Evolutionary conservation across 2,113 vertebrate species (phyloP).

Genomic region (Gobio gobio): DNA sequence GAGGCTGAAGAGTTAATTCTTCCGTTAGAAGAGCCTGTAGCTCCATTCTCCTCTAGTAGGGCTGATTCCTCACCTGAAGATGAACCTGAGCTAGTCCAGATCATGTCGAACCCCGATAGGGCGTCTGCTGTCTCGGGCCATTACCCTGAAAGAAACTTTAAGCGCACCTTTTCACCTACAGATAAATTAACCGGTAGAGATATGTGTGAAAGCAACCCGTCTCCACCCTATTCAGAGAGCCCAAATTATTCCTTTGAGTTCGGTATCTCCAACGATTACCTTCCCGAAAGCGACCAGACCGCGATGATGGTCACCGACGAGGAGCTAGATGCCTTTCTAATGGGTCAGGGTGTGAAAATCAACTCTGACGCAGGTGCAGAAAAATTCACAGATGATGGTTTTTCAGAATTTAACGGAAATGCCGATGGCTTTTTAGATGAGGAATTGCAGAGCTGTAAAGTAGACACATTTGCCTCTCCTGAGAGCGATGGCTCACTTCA

Average conservation of each 20-base stretch:
- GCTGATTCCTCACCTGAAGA: slow-evolving; percentile 43
- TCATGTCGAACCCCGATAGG: slow-evolving; percentile 42
- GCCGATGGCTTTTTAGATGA: slow-evolving; percentile 52
- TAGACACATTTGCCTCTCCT: slow-evolving; percentile 60
- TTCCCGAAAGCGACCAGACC: slow-evolving; percentile 79
- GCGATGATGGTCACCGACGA: slow-evolving; percentile 84
- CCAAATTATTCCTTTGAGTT: slow-evolving; percentile 68
- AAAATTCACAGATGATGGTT: slow-evolving; percentile 49
- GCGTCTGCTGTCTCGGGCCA: not conserved
- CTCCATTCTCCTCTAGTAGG: not conserved
- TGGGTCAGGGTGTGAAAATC: slow-evolving; percentile 72
- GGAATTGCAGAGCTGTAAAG: slow-evolving; percentile 59
- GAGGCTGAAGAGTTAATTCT: slow-evolving; percentile 36
- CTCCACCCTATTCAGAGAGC: slow-evolving; percentile 58
- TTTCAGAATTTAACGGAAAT: slow-evolving; percentile 57
- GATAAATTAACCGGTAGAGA: slow-evolving; percentile 51
- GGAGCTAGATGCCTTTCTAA: slow-evolving; percentile 92
- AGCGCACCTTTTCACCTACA: slow-evolving; percentile 52
- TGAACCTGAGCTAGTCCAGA: slow-evolving; percentile 42
- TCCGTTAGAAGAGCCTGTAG: not conserved
- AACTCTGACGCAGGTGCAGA: slow-evolving; percentile 42
- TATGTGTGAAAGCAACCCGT: slow-evolving; percentile 41
- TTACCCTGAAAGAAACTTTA: slow-evolving; percentile 49
- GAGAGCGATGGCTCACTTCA: slow-evolving; percentile 67
- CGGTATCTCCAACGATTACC: slow-evolving; percentile 71